phyloP scores from a whole-genome alignment of 2,888 invertebrate species.

The Operophtera brumata region DNA sequence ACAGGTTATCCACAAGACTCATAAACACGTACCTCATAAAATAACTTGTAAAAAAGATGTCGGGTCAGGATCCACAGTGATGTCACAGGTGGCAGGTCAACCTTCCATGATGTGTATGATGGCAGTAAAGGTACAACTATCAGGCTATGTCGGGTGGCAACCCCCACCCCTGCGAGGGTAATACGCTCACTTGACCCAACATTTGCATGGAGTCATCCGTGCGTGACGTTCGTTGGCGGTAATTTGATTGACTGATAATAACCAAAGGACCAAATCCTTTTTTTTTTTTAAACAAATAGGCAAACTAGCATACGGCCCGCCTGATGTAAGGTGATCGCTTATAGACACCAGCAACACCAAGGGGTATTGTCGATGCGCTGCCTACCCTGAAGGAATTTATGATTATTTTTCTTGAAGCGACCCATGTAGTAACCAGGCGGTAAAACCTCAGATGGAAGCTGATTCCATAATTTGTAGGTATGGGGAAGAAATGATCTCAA shows the following conservation, averaged over 20 bases:
- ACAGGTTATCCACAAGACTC: background rate
- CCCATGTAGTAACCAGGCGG: too few relatives aligned
- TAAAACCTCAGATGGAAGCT: too few relatives aligned
- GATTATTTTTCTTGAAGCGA: too few relatives aligned
- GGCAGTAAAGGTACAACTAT: constrained; percentile 66
- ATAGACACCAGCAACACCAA: too few relatives aligned
- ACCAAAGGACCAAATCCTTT: constrained; percentile 9
- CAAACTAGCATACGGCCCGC: too few relatives aligned
- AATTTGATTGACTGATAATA: constrained; percentile 25
- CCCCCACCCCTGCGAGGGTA: constrained; percentile 65
- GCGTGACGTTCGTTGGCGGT: constrained; percentile 51
- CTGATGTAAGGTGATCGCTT: too few relatives aligned
- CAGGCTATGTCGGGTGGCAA: constrained; percentile 41
- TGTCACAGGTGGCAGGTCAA: constrained; percentile 61
- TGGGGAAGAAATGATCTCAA: too few relatives aligned
- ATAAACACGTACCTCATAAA: constrained; percentile 19
- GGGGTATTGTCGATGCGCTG: too few relatives aligned
- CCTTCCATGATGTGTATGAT: constrained; percentile 57
- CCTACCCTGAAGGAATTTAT: too few relatives aligned
- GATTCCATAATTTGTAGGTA: too few relatives aligned
- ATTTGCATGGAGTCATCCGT: constrained; percentile 63
- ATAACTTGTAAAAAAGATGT: constrained; percentile 42
- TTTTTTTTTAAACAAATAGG: too few relatives aligned
- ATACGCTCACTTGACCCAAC: constrained; percentile 71
- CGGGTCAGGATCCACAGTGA: constrained; percentile 46